Percentiles rank a stretch among this genome's conserved stretches.
phyloP scores from a whole-genome alignment of 1,140 invertebrate genomes.

The Myzus persicae region DNA sequence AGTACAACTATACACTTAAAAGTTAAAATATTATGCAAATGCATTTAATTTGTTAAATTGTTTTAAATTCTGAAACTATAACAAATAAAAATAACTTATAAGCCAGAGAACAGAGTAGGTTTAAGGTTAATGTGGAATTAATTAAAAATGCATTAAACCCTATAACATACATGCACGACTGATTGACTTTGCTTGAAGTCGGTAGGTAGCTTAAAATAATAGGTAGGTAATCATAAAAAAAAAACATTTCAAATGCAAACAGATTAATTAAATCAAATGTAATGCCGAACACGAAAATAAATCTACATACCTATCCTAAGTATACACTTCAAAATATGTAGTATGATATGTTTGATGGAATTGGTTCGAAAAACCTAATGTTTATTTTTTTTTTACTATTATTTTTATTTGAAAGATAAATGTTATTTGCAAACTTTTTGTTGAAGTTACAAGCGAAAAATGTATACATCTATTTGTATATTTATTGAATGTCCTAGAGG shows the following conservation, averaged over 20 bases:
- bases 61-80: background rate
- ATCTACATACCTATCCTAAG: background rate
- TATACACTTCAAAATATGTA: background rate
- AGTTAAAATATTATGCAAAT: background rate
- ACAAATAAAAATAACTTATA: background rate
- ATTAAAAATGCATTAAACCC: background rate
- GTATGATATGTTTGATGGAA: background rate
- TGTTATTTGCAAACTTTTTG: background rate
- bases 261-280: background rate
- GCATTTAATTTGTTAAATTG: background rate
- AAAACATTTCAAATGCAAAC: background rate
- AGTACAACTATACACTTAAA: background rate
- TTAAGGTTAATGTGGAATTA: background rate
- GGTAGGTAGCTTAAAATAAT: background rate
- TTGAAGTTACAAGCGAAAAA: background rate
- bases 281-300: background rate
- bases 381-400: background rate
- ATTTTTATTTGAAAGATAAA: background rate
- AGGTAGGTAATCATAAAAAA: background rate
- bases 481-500: slow-evolving; percentile 28
- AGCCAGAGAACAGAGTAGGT: background rate
- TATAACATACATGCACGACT: background rate
- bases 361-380: background rate
- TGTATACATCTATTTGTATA: background rate
- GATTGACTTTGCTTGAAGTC: background rate